Conservation (phyloP, 2,113 vertebrate species). For the Microtus oregoni region DNA sequence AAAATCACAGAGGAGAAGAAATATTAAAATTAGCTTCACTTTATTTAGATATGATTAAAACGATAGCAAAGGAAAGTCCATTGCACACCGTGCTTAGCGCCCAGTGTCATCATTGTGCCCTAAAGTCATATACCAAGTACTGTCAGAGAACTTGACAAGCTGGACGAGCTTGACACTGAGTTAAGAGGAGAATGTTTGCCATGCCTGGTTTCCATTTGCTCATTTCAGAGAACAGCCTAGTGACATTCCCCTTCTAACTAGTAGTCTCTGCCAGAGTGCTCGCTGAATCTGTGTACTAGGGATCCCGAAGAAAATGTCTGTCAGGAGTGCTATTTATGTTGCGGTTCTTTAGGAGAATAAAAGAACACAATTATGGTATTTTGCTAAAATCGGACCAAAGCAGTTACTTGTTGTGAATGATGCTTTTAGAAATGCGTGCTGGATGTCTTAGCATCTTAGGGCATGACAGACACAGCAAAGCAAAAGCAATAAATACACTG, state of each 20-base stretch:
- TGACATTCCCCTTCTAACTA: conserved; percentile 66
- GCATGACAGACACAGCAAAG: conserved; percentile 71
- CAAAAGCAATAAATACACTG: conserved; percentile 82
- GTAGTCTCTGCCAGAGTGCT: conserved; percentile 63
- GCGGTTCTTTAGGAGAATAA: conserved; percentile 73
- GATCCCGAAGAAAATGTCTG: conserved; percentile 80
- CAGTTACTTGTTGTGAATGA: conserved; percentile 84
- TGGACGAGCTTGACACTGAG: not conserved
- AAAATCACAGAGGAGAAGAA: not conserved
- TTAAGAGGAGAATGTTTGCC: not conserved
- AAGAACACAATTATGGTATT: conserved; percentile 76
- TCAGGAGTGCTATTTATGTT: conserved; percentile 71
- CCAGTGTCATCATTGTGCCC: conserved; percentile 17
- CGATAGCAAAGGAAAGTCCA: not conserved
- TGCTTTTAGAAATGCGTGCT: conserved; percentile 84
- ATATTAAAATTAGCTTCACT: conserved; percentile 46
- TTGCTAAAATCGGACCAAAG: conserved; percentile 79
- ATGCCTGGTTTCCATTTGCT: conserved; percentile 31
- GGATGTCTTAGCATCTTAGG: conserved; percentile 80
- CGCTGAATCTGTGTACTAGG: conserved; percentile 73
- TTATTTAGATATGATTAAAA: conserved; percentile 12
- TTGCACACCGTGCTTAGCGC: not conserved
- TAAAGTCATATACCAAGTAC: not conserved
- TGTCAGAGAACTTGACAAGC: not conserved
- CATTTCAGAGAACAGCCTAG: conserved; percentile 9